Conservation (phyloP, 1,140 invertebrate species). For the Carcinoscorpius rotundicauda region DNA sequence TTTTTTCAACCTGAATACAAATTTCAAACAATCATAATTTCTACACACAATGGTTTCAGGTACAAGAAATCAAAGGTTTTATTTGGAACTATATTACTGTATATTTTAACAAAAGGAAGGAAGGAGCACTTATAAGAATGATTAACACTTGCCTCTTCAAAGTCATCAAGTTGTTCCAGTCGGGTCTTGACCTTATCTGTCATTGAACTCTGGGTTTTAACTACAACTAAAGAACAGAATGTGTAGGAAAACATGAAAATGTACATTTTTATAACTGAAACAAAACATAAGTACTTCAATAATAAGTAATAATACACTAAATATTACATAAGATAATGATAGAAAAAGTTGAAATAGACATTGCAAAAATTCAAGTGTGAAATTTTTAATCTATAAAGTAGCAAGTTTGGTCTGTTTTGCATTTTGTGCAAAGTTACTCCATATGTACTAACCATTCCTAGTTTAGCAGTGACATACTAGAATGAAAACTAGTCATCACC, state of each 20-base stretch:
- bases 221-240: slow-evolving; percentile 44
- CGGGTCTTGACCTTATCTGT: slow-evolving; percentile 82
- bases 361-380: too few species aligned
- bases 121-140: background rate
- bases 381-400: too few species aligned
- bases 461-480: too few species aligned
- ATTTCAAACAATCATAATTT: too few species aligned
- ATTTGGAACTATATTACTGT: background rate
- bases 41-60: too few species aligned
- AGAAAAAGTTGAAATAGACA: too few species aligned
- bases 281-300: background rate
- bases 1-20: too few species aligned
- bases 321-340: background rate
- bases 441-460: too few species aligned
- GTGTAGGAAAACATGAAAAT: slow-evolving; percentile 11
- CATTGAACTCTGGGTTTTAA: slow-evolving; percentile 60
- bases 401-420: too few species aligned
- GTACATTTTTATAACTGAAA: slow-evolving; percentile 3
- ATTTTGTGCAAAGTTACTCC: too few species aligned
- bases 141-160: slow-evolving; percentile 63
- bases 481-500: too few species aligned
- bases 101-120: background rate
- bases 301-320: slow-evolving; percentile 6
- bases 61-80: background rate
- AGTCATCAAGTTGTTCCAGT: slow-evolving; percentile 85